A percentile compares a stretch with the other conserved stretches of the same genome.
phyloP scores from a whole-genome alignment of 2,113 vertebrate genomes.

The Oryzias celebensis region DNA sequence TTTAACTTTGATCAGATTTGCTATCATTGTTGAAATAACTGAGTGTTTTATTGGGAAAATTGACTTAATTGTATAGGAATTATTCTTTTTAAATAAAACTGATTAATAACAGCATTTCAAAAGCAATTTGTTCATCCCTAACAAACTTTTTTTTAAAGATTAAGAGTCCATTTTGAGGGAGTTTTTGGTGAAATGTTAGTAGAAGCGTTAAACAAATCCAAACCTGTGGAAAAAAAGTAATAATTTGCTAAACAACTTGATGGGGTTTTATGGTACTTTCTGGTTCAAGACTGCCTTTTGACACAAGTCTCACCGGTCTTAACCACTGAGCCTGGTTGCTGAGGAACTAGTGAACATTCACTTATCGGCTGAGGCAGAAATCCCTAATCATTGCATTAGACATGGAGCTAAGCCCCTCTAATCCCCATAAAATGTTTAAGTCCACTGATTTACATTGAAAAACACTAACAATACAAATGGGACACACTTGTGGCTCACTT shows the following conservation, averaged over 20 bases:
- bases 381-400: conserved; percentile 77
- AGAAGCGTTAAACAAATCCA: no score
- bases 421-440: conserved; percentile 77
- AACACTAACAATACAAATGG: conserved; percentile 70
- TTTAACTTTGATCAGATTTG: no score
- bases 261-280: background rate
- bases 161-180: no score
- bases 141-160: no score
- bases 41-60: no score
- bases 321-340: conserved; percentile 55
- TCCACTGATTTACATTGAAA: conserved; percentile 70
- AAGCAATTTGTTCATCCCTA: no score
- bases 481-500: conserved; percentile 64
- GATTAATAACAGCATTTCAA: no score
- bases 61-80: no score
- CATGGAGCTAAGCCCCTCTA: conserved; percentile 72
- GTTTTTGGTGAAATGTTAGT: no score
- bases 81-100: no score
- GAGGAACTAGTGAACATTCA: conserved; percentile 72
- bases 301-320: conserved; percentile 36
- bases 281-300: conserved; percentile 48
- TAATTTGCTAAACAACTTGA: background rate
- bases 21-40: no score
- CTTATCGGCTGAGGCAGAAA: conserved; percentile 77
- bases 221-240: no score